phyloP scores from a whole-genome alignment of 2,113 vertebrate genomes.

The Tachycineta bicolor region DNA sequence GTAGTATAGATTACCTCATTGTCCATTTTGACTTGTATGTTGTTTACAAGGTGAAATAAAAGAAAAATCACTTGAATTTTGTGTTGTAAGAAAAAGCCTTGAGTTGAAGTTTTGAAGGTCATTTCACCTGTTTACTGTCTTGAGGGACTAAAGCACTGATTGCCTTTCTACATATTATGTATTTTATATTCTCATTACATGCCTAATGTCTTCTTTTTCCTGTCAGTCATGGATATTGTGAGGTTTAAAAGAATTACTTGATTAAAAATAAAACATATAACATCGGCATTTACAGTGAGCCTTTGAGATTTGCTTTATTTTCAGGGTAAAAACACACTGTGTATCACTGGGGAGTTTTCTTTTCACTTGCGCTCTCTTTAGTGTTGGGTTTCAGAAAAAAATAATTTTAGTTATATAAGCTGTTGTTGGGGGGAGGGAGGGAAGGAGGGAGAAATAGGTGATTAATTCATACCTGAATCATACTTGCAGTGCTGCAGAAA shows the following conservation, averaged over 20 bases:
- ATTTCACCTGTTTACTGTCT: slow-evolving; percentile 68
- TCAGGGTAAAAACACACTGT: neutral
- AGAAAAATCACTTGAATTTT: slow-evolving; percentile 76
- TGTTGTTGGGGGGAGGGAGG: neutral
- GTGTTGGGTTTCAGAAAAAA: neutral
- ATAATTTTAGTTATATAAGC: neutral
- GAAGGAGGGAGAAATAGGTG: neutral
- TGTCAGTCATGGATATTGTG: slow-evolving; percentile 81
- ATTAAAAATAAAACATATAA: slow-evolving; percentile 85
- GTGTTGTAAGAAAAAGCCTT: slow-evolving; percentile 56
- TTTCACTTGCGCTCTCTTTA: neutral
- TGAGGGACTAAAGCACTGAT: slow-evolving; percentile 75
- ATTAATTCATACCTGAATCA: neutral
- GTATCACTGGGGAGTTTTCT: neutral
- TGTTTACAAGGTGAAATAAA: slow-evolving; percentile 82
- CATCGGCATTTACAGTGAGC: slow-evolving; percentile 71
- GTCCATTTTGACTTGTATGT: slow-evolving; percentile 77
- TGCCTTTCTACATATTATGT: slow-evolving; percentile 77
- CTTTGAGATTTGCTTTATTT: slow-evolving; percentile 32
- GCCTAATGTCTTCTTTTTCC: slow-evolving; percentile 76
- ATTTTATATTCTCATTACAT: slow-evolving; percentile 79
- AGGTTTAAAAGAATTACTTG: slow-evolving; percentile 80
- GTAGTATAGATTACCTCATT: slow-evolving; percentile 79
- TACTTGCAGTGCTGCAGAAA: neutral
- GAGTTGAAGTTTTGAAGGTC: slow-evolving; percentile 53